A percentile compares a stretch with the other conserved stretches of the same genome.
These are phyloP conservation scores for Serilophus lunatus DNA, from an alignment of 2,113 vertebrate species.

Conservation along the genomic window DNA sequence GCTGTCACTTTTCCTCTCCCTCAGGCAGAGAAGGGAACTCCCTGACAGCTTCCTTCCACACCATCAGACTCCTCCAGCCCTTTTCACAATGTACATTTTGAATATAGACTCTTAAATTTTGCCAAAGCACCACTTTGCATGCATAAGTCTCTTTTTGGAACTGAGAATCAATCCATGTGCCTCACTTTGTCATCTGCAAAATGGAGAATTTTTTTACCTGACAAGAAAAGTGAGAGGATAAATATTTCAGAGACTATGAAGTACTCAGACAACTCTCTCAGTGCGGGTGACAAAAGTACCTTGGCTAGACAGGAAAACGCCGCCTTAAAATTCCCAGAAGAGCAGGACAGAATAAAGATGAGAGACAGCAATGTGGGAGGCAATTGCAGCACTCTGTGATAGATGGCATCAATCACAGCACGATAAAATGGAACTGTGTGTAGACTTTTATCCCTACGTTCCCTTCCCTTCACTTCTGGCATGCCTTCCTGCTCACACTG, in stretches of 20 bases:
- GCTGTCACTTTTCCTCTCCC: neutral
- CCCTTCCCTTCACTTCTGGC: accelerated
- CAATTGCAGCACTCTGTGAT: neutral
- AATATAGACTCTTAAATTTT: neutral
- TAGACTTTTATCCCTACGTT: neutral
- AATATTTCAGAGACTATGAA: constrained; percentile 44
- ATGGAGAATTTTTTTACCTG: constrained; percentile 35
- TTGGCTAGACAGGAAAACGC: neutral
- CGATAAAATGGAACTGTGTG: neutral
- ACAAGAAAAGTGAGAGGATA: constrained; percentile 40
- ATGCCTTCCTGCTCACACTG: accelerated
- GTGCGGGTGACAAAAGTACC: neutral
- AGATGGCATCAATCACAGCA: neutral
- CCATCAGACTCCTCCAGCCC: neutral
- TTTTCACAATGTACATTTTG: neutral
- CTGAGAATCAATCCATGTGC: neutral
- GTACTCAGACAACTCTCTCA: neutral
- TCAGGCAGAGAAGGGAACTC: neutral
- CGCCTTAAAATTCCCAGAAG: constrained; percentile 13
- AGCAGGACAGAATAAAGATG: neutral
- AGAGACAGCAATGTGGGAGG: constrained; percentile 5
- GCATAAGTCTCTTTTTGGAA: neutral
- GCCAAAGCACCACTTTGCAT: neutral
- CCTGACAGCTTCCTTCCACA: neutral
- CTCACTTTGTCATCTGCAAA: constrained; percentile 36